phyloP scores from a whole-genome alignment of 2,797 vertebrate genomes.

The Silurus aristotelis region DNA sequence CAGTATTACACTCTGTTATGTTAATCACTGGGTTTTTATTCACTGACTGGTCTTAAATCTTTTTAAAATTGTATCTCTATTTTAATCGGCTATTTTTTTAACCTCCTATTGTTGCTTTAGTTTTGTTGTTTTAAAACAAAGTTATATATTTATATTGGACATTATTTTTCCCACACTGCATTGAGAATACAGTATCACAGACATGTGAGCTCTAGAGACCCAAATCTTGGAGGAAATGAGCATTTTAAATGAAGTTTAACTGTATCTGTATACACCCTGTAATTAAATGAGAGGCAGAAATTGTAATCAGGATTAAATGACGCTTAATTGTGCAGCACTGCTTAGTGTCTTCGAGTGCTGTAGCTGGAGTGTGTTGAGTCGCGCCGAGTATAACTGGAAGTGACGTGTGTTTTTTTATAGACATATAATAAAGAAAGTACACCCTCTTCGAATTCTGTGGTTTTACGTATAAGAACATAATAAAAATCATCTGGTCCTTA shows the following conservation, averaged over 20 bases:
- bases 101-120: neutral
- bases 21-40: neutral
- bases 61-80: too few species aligned
- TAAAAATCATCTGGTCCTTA: too few species aligned
- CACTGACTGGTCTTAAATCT: neutral
- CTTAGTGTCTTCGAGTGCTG: neutral
- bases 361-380: constrained; percentile 23
- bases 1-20: neutral
- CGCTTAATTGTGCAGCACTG: neutral
- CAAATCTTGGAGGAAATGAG: neutral
- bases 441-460: too few species aligned
- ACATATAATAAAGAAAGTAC: too few species aligned
- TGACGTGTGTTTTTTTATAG: constrained; percentile 9
- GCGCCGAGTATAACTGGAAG: constrained; percentile 29
- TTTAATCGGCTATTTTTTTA: neutral
- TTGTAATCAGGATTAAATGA: neutral
- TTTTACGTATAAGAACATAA: too few species aligned
- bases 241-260: neutral
- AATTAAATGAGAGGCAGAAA: constrained; percentile 14
- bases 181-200: neutral
- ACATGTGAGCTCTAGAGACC: neutral
- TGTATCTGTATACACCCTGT: neutral
- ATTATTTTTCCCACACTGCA: neutral
- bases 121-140: neutral
- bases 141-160: neutral